Evolutionary conservation across 2,113 vertebrate species (phyloP), one percentile per base, ranked within the genome.

Genomic region (Pseudonaja textilis): DNA sequence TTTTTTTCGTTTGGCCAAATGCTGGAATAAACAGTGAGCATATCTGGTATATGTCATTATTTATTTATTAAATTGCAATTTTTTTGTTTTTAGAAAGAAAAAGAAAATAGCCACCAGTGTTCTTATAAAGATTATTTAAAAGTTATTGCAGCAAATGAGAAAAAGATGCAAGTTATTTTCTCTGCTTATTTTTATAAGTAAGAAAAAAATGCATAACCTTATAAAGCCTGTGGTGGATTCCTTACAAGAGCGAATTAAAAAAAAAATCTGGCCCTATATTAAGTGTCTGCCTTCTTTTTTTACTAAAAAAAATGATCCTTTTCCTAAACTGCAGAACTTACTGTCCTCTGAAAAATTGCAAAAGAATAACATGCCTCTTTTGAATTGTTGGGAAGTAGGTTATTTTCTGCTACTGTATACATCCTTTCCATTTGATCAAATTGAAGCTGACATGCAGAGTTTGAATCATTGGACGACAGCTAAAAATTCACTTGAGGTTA

Each of bases 11-110:
- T 74, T 81, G 69, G 96, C 98, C 98, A 98, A 99, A 96, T 98
- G 97, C 97, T 98, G 98, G 98, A 99, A 98, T 99, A 99, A 99
- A 98, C 98, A 98, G 98, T 98, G 98, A 98, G 98, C 98, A 98
- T 98, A 99, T 99, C 98, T 99, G 98, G 98, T 96, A 98, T 98
- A 98, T 98, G 98, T 98, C 98, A 96, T 98, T 98, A 98, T 98
- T 98, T 97, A 98, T 98, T 98, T 97, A 96, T 97, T 94, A 96
- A 97, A 97, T 96, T 97, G 97, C 97, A 93, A 98, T 97, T 98
- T 42, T 97, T 95, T 47, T 55, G 39, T 56, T 59, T 57, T 57
- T 29, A 90, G 56, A 47, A 89, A 85, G 20, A 85, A 29, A 81
- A 90, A 90, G 74, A 59, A 87, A 90, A 95, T 97, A 97, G 96